Evolutionary conservation across 2,113 vertebrate species (phyloP), one percentile per base, ranked within the genome.

Genomic region (Solea solea): DNA sequence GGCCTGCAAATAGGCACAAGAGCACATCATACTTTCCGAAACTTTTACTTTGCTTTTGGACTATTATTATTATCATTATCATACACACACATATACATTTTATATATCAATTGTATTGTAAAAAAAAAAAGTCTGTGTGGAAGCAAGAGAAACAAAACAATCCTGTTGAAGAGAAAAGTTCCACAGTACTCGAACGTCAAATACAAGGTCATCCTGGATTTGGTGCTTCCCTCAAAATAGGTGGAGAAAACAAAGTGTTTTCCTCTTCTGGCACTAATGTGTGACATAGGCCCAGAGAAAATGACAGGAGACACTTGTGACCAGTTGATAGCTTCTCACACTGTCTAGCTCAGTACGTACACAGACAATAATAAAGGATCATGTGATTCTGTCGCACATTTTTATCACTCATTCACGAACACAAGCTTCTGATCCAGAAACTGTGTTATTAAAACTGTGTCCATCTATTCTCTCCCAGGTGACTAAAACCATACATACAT

Each of bases 1-100:
- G 64, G 87, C 82, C 91, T 88, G 84, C 89, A 94, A 94, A 93
- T 93, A 93, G 92, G 83, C 89, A 85, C 87, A 83, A 76, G 84
- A 85, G 74, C 84, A 85, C 89, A 93, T 90, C 87, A 85, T 76
- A 83, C 80, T 90, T 86, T 89, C 84, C 89, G 85, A 90, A 90
- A 91, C 70, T 74, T 73, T 45, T 9, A 48, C 45, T 48, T 48
- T 34, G 45, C 61, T 81, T 75, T 72, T 77, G 59, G 64, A 64
- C 44, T 28, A 72, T 59, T 25, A 14, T 46, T 11, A 46, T 46
- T 44, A 10, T 44, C 7, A 44, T 8, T 44, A 44, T 44, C 21
- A 44, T 44, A 44, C 10, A 44, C 10, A 44, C 42, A 44, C 42
- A 44, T 42, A 72, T 16, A 51, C 1, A 45, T 50, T 6, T 1